These are phyloP conservation scores for Thereva unica DNA, from an alignment of 2,888 invertebrate genomes.

Conservation along the genomic window DNA sequence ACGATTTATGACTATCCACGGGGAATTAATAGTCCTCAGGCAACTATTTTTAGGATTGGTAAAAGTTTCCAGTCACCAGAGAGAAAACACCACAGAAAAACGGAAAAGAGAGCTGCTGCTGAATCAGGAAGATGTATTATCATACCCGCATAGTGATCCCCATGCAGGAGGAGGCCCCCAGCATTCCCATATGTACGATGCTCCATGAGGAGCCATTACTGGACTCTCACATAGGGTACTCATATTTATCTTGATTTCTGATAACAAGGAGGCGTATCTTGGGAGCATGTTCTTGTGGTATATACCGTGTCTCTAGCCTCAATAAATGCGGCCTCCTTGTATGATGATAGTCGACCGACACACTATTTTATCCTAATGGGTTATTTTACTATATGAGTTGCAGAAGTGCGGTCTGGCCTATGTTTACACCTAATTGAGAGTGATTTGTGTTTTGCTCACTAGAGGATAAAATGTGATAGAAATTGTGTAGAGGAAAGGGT, in stretches of 20 bases:
- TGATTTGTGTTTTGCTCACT: conserved; percentile 15
- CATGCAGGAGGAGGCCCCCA: conserved; percentile 2
- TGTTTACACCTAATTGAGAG: conserved; percentile 34
- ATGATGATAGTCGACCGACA: conserved; percentile 18
- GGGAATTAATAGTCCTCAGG: conserved; percentile 23
- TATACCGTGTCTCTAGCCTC: not conserved
- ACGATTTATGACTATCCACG: conserved; percentile 28
- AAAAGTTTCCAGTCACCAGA: not conserved
- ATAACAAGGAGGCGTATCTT: conserved; percentile 33
- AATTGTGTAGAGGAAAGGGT: no score
- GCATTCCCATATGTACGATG: conserved; percentile 12
- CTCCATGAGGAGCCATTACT: conserved; percentile 17
- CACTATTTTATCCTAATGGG: conserved; percentile 29
- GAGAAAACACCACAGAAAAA: conserved; percentile 24
- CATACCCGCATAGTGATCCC: conserved; percentile 1
- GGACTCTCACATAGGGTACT: conserved; percentile 12
- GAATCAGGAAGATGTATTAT: conserved; percentile 24
- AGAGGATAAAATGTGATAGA: not conserved
- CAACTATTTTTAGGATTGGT: conserved; percentile 18
- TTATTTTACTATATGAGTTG: conserved; percentile 28
- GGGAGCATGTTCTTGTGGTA: conserved; percentile 20
- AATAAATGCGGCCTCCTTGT: conserved; percentile 24
- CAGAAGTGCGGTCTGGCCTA: conserved; percentile 27
- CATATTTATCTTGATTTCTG: conserved; percentile 35
- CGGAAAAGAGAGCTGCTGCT: conserved; percentile 9